phyloP scores from a whole-genome alignment of 2,797 vertebrate species.

The Chaetophractus vellerosus region DNA sequence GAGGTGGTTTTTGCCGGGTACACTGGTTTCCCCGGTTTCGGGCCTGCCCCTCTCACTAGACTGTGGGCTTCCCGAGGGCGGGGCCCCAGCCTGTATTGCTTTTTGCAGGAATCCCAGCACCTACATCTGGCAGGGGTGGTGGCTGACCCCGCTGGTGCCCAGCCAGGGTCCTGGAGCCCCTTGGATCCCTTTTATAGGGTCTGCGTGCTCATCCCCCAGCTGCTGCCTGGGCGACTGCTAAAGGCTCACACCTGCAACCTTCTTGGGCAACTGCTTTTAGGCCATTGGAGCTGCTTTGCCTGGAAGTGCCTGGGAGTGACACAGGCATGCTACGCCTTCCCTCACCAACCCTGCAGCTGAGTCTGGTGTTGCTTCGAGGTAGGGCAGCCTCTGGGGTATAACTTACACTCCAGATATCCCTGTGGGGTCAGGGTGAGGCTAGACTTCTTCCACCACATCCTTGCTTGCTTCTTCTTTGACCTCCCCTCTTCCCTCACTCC shows the following conservation, averaged over 20 bases:
- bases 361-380: neutral
- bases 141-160: neutral
- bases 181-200: neutral
- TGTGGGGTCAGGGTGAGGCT: neutral
- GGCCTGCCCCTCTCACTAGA: neutral
- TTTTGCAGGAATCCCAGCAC: neutral
- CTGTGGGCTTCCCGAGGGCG: neutral
- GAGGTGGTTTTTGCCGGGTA: neutral
- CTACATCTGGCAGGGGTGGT: rapidly evolving
- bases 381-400: neutral
- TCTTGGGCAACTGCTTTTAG: neutral
- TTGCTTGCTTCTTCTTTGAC: neutral
- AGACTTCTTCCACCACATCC: neutral
- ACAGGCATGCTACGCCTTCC: rapidly evolving
- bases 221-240: neutral
- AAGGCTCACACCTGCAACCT: neutral
- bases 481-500: neutral
- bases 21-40: neutral
- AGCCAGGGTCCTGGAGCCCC: neutral
- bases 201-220: neutral
- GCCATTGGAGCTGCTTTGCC: neutral
- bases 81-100: neutral
- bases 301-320: neutral
- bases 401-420: neutral
- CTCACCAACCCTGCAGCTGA: neutral